Conservation (phyloP, 2,888 invertebrate genomes). For the Acanthosepion lycidas region DNA sequence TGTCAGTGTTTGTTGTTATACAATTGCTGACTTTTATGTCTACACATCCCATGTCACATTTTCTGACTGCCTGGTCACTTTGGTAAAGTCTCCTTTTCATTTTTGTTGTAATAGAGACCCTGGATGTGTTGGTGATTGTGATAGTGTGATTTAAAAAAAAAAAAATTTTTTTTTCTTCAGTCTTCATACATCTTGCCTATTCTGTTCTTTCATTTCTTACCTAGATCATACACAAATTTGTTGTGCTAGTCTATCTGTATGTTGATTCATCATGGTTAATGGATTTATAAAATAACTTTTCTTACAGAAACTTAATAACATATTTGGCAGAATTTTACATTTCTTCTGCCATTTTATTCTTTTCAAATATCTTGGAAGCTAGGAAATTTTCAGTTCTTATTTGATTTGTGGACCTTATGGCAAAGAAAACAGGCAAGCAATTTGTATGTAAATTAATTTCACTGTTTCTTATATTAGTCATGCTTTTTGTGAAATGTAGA, state of each 20-base stretch:
- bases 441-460: background rate
- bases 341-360: background rate
- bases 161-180: background rate
- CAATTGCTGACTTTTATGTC: background rate
- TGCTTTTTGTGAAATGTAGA: too few relatives aligned
- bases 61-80: background rate
- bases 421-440: background rate
- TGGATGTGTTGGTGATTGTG: constrained; percentile 33
- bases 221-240: background rate
- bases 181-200: background rate
- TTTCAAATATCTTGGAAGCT: background rate
- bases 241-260: background rate
- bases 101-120: background rate
- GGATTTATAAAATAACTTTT: background rate
- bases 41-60: background rate
- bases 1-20: background rate
- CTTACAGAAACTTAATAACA: background rate
- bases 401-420: background rate
- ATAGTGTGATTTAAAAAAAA: background rate
- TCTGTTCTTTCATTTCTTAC: background rate
- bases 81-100: background rate
- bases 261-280: background rate
- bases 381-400: background rate
- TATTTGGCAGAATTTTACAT: background rate
- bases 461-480: too few relatives aligned